Base-by-base conservation (phyloP, 2,113 vertebrate species). In the Pelmatolapia mariae region DNA sequence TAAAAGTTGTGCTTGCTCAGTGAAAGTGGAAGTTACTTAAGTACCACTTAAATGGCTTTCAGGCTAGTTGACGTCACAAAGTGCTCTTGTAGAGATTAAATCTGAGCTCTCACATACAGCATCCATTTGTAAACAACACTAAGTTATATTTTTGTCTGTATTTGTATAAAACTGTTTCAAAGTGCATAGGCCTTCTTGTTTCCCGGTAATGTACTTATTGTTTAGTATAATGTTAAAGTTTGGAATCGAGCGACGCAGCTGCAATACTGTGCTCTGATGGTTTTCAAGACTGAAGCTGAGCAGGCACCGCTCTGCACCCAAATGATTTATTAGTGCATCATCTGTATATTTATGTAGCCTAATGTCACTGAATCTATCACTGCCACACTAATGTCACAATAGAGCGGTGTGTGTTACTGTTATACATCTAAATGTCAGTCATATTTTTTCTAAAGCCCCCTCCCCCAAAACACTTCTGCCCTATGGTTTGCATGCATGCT, bases 311-410 rank as follows among this genome's bases (percentile, higher is more conserved):
- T 79, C 10, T 85, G 82, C 85, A 13, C 43, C 12, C 43, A 13
- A 76, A 38, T 94, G 92, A 92, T 90, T 93, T 92, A 91, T 89
- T 83, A 76, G 85, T 8, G 29, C 63, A 85, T 89, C 89, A 84
- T 78, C 66, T 83, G 82, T 8, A 8, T 92, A 89, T 94, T 94
- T 92, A 91, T 47, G 29, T 61, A 90, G 84, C 24, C 59, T 81
- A 89, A 92, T 85, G 87, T 80, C 80, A 78, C 87, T 45, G 73
- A 85, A 90, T 94, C 86, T 82, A 91, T 94, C 92, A 91, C 81
- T 91, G 91, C 83, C 91, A 80, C 19, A 26, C 73, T 50, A 86
- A 40, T 85, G 85, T 90, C 91, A 88, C 87, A 89, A 85, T 84
- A 82, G 81, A 84, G 91, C 71, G 40, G 57, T 90, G 82, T 80